Evolutionary conservation across 2,888 invertebrate genomes (phyloP).

Genomic region (Drosophila quasianomalipes): DNA sequence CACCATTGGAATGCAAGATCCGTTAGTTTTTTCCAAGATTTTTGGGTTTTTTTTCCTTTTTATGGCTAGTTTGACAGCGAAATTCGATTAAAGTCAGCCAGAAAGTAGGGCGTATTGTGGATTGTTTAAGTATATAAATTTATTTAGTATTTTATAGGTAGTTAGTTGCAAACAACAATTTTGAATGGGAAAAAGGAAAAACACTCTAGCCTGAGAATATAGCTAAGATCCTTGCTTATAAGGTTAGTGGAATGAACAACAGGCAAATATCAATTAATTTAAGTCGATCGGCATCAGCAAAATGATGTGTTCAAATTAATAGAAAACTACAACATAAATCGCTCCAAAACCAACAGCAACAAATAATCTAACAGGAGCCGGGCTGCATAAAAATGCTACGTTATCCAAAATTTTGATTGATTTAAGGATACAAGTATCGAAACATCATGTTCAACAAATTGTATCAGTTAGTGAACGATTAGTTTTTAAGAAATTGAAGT

Average conservation of each 20-base stretch:
- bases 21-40: neutral
- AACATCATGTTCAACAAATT: too few relatives aligned
- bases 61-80: too few relatives aligned
- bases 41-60: neutral
- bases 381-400: too few relatives aligned
- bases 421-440: too few relatives aligned
- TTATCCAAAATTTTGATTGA: too few relatives aligned
- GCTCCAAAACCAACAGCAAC: too few relatives aligned
- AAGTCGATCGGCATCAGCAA: neutral
- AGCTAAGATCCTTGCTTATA: neutral
- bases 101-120: neutral
- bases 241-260: neutral
- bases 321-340: neutral
- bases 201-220: fast-evolving
- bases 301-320: neutral
- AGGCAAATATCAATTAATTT: neutral
- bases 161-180: neutral
- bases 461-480: too few relatives aligned
- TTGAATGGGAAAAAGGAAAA: neutral
- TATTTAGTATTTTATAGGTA: neutral
- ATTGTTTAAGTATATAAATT: neutral
- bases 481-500: too few relatives aligned
- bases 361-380: too few relatives aligned
- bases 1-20: neutral
- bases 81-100: neutral